Conservation (phyloP, 1,140 invertebrate genomes). For the Ladona fulva region DNA sequence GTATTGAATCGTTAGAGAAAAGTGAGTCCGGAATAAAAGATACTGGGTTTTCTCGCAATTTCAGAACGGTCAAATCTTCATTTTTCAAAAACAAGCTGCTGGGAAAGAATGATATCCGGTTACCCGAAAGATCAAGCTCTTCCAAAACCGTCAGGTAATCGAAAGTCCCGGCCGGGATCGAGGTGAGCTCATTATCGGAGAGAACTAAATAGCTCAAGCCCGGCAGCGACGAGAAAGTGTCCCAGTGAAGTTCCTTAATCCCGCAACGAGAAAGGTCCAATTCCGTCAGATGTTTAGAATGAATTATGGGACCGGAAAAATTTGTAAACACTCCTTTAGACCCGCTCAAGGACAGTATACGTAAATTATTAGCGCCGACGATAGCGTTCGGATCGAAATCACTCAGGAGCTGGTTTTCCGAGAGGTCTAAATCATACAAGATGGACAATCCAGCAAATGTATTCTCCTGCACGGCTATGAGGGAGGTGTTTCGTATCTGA, state of each 20-base stretch:
- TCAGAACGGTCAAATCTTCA: constrained; percentile 48
- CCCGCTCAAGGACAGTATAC: background rate
- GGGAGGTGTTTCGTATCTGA: background rate
- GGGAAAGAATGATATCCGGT: constrained; percentile 46
- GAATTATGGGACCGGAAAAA: constrained; percentile 32
- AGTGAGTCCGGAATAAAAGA: constrained; percentile 2
- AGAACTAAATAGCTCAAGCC: constrained; percentile 54
- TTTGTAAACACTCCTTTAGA: background rate
- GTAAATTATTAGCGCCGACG: background rate
- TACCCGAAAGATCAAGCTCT: constrained; percentile 57
- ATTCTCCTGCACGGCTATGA: background rate
- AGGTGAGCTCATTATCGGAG: constrained; percentile 49
- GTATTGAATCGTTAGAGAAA: background rate
- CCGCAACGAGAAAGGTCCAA: constrained; percentile 56
- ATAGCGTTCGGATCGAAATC: background rate
- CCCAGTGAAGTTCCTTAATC: constrained; percentile 44
- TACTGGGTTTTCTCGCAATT: constrained; percentile 46
- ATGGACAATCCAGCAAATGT: background rate
- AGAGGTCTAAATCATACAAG: background rate
- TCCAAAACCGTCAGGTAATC: constrained; percentile 46
- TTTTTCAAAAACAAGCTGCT: constrained; percentile 48
- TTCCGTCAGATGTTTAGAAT: constrained; percentile 52
- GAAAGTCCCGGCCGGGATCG: constrained; percentile 49
- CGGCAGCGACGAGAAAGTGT: constrained; percentile 49
- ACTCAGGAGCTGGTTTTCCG: background rate